Base-by-base conservation (phyloP, 1,140 invertebrate species). In the Drosophila grimshawi region DNA sequence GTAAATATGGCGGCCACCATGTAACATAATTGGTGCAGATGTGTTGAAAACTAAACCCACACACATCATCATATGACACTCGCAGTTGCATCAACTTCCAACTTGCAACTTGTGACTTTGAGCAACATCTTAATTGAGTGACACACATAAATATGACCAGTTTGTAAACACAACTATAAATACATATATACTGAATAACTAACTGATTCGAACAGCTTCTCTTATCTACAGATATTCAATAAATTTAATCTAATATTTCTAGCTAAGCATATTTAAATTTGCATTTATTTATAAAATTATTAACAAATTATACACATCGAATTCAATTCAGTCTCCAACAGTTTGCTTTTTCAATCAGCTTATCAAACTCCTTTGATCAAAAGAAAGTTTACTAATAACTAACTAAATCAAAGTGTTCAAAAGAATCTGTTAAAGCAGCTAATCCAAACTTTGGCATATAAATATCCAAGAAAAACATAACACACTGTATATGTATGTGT, bases 51-150 rank as follows among this genome's bases (percentile, higher is more conserved):
- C 48, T 49, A 65, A 83, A 59, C 68, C 72, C 66, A 68, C 64
- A 74, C 61, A 63, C 56, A 68, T 53, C 2, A 45, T 53, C 48
- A 39, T 10, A 48, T 59, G 81, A 51, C 62, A 77, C 41, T 78
- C 55, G 48, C 37, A 45, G 45, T 70, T 5, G 35, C 19, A 30
- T 35, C 56, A 48, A 43, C 49, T 52, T 10, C 8, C 39, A 41
- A 41, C 29, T 19, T 11, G 2, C 4, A 63, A 37, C 51, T 46
- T 46, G 10, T 48, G 56, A 73, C 59, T 57, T 66, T 35, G 49
- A 61, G 43, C 5, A 60, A 80, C 55, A 80, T 68, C 77, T 85
- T 67, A 80, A 85, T 83, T 76, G 67, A 43, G 45, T 60, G 39
- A n/a, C 33, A 5, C 43, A 11, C 11, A 19, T 27, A 55, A 55